Evolutionary conservation across 2,888 invertebrate species (phyloP), one percentile per base, ranked within the genome.

Genomic region (Nysson spinosus): DNA sequence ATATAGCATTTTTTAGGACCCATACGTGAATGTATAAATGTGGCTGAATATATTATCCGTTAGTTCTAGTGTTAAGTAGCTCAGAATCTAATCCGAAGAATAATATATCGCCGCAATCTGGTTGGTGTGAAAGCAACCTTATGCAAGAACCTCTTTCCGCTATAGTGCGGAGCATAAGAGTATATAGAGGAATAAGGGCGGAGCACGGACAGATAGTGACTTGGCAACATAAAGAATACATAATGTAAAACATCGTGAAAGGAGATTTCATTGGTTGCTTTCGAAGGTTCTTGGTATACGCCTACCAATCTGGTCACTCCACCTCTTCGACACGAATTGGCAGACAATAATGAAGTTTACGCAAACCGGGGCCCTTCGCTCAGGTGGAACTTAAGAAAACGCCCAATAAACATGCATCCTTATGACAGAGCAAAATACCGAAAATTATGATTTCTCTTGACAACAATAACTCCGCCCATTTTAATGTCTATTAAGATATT

Each of bases 201-300:
- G 84, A 83, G 85, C 83, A 64, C 77, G 55, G 66, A 80, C 75
- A 83, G 84, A 85, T 82, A 85, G 84, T 79, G 79, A 83, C 84
- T 83, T 84, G 80, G 83, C 80, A 83, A 83, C 83, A 80, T 83
- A 83, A 83, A 83, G 82, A 84, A 84, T 81, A 83, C 79, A 80
- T 82, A 79, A 79, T 77, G 79, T 79, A 80, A 81, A 84, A 79
- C 79, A 72, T 76, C 52, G 82, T 69, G 80, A 80, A 80, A 83
- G 80, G 77, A 76, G 71, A 75, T 81, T 80, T 72, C 79, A 84
- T 84, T 84, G 84, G 84, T 72, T 62, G 66, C 55, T 66, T 69
- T 64, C 64, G 66, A 70, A 76, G 77, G 78, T 78, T 81, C 77
- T 34, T 58, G 72, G 84, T 83, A 52, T 75, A 82, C 84, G 84